These are phyloP conservation scores for Chirona hameri DNA, from an alignment of 2,888 invertebrate species.

Conservation along the genomic window DNA sequence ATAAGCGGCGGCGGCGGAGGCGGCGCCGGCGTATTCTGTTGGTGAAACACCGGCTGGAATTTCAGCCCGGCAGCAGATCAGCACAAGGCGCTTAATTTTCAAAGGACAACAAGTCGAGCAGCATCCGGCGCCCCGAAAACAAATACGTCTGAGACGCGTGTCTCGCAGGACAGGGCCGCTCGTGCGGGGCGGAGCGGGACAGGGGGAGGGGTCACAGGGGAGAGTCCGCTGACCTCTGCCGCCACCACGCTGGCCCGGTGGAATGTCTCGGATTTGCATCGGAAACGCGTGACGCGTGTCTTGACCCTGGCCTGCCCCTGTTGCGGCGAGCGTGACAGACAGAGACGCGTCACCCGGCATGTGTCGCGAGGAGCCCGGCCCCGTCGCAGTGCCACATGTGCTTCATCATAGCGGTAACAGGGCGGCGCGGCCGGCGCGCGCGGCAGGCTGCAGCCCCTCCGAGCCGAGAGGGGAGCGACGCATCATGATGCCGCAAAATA, in stretches of 20 bases:
- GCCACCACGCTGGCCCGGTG: not conserved
- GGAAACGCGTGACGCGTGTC: not conserved
- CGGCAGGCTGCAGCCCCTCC: no score
- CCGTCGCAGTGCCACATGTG: no score
- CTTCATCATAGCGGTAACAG: no score
- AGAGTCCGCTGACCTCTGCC: not conserved
- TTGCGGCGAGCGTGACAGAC: no score
- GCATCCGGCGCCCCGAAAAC: not conserved
- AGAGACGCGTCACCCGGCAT: no score
- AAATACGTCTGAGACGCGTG: not conserved
- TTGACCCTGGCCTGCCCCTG: no score
- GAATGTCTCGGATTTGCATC: not conserved
- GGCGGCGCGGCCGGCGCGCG: no score
- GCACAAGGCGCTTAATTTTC: slow-evolving; percentile 12
- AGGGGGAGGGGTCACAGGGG: not conserved
- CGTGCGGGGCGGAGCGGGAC: not conserved
- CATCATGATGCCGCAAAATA: not conserved
- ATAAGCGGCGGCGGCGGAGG: no score
- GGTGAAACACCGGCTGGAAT: slow-evolving; percentile 22
- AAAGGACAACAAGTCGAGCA: not conserved
- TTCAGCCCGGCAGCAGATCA: no score
- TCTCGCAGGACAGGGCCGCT: not conserved
- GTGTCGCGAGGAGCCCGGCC: no score
- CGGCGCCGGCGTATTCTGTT: not conserved
- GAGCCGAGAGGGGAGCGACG: not conserved